Base-by-base conservation (phyloP, 2,888 invertebrate species). In the Tryphoninae sp. region DNA sequence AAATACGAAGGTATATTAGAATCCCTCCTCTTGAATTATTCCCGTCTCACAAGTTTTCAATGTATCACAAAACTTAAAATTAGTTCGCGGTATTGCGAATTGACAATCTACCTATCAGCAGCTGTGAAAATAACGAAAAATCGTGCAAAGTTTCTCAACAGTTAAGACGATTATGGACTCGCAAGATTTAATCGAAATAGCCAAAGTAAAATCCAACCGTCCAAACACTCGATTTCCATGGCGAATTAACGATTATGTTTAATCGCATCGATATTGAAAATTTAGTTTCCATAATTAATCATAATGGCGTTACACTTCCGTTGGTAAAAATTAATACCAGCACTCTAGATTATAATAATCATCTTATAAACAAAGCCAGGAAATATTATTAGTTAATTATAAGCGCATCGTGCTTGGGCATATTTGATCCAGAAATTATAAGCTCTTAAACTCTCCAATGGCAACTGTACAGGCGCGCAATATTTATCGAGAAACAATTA, bases 61-160 rank as follows among this genome's bases (percentile, higher is more conserved):
- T 45, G 49, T 68, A 78, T 67, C 64, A 23, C 13, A 26, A n/a
- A 65, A 64, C 61, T 55, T 33, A 59, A 67, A 67, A 69, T 69
- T 62, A 55, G 11, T 26, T 13, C 26, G 77, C 69, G 49, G 49
- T 45, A 11, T 13, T 45, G 64, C n/a, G n/a, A 9, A 71, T 33
- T 33, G 26, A 49, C 22, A 62, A 71, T 49, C 77, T 80, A 78
- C 72, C 51, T 69, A 53, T 62, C 7, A 33, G 45, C 76, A 81
- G 67, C 83, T 83, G 81, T 65, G 61, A 81, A 62, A 83, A 83
- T 65, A 81, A 33, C 16, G 40, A 40, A 79, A 58, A 22, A 11
- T 22, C 53, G 9, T 49, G 16, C 51, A 59, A 61, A 74, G 49
- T 62, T 42, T 49, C 16, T 9, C 55, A 1, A 7, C 22, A 0